These are phyloP conservation scores for Urocynchramus pylzowi DNA, from an alignment of 2,113 vertebrate genomes.

Conservation along the genomic window DNA sequence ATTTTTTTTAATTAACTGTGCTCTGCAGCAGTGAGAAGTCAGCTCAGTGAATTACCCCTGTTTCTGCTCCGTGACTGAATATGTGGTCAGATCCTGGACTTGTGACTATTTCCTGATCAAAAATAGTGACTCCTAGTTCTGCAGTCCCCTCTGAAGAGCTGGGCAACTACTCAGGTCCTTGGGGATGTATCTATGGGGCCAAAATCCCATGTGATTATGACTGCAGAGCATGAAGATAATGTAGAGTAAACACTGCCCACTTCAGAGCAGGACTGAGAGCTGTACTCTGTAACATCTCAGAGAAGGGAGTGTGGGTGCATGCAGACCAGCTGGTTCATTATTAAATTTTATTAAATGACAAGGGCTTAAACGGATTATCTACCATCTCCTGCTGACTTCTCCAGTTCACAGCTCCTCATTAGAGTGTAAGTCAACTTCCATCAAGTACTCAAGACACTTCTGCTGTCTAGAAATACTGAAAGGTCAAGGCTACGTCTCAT, in stretches of 20 bases:
- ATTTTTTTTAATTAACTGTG: not conserved
- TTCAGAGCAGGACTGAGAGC: not conserved
- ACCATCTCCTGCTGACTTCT: not conserved
- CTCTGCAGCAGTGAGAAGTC: not conserved
- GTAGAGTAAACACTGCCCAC: not conserved
- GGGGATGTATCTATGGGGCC: not conserved
- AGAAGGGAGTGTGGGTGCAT: accelerated
- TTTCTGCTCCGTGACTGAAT: not conserved
- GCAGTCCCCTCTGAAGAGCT: not conserved
- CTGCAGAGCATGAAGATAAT: not conserved
- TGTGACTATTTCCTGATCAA: not conserved
- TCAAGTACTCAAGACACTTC: not conserved
- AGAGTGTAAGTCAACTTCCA: not conserved
- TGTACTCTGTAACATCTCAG: not conserved
- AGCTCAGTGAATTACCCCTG: not conserved
- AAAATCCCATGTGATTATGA: not conserved
- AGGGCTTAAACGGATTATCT: not conserved
- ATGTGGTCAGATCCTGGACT: not conserved
- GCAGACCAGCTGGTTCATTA: not conserved
- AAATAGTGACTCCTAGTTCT: not conserved
- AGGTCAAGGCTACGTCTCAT: not conserved
- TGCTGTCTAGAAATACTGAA: not conserved
- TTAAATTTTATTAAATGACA: not conserved
- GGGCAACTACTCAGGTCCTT: not conserved
- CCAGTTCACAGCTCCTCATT: not conserved